phyloP scores from a whole-genome alignment of 1,140 invertebrate species.

The Drosophila littoralis region DNA sequence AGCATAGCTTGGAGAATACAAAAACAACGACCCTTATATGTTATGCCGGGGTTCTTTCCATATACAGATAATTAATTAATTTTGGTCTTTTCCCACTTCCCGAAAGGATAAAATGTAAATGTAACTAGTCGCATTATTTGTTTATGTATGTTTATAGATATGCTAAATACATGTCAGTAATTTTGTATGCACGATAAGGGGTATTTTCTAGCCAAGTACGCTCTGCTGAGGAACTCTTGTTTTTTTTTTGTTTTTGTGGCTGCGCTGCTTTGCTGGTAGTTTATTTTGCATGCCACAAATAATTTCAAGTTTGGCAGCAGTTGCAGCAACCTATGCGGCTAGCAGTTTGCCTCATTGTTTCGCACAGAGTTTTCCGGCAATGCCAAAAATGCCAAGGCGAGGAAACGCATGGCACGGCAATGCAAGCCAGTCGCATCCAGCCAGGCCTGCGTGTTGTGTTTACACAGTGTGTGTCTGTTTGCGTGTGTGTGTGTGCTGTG shows the following conservation, averaged over 20 bases:
- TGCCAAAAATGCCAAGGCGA: constrained; percentile 55
- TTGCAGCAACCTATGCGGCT: constrained; percentile 13
- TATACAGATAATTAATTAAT: too few relatives aligned
- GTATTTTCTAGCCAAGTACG: not conserved
- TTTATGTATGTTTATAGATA: too few relatives aligned
- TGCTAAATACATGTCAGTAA: not conserved
- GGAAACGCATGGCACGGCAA: not conserved
- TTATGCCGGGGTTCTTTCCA: too few relatives aligned
- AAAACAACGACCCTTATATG: too few relatives aligned
- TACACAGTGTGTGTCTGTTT: constrained; percentile 34
- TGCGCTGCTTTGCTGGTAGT: constrained; percentile 8
- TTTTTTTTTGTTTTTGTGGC: constrained; percentile 1
- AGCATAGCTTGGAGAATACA: too few relatives aligned
- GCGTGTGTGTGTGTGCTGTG: constrained; percentile 4
- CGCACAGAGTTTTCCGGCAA: constrained; percentile 39
- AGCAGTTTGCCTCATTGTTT: constrained; percentile 55
- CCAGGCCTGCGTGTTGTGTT: constrained; percentile 41
- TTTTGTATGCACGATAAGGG: not conserved
- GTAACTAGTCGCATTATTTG: too few relatives aligned
- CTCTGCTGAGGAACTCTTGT: not conserved
- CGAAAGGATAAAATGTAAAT: too few relatives aligned
- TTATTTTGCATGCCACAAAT: constrained; percentile 59
- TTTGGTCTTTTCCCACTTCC: too few relatives aligned
- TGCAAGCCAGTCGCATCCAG: constrained; percentile 9
- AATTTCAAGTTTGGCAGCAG: constrained; percentile 38